These are phyloP conservation scores for Bactericera cockerelli DNA, from an alignment of 1,140 invertebrate genomes.

Conservation along the genomic window DNA sequence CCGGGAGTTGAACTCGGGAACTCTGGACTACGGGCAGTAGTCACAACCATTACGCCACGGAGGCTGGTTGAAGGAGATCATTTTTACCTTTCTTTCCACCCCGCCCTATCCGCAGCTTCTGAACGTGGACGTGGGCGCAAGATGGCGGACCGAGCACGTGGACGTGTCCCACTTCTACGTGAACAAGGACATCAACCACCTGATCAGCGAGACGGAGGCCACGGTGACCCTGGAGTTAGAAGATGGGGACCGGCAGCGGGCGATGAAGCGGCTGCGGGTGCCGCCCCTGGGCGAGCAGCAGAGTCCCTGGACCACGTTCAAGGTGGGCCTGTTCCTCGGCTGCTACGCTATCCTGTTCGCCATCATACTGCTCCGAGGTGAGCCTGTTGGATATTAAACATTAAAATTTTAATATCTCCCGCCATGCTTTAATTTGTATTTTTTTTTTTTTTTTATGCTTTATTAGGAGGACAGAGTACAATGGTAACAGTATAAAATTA, in stretches of 20 bases:
- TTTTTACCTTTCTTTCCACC: too few species aligned
- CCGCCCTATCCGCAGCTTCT: slow-evolving; percentile 37
- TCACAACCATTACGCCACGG: too few species aligned
- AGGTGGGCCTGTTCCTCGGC: slow-evolving; percentile 66
- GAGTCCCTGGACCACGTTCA: slow-evolving; percentile 68
- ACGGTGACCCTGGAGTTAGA: slow-evolving; percentile 69
- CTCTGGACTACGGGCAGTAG: too few species aligned
- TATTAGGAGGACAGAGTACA: too few species aligned
- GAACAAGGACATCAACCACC: slow-evolving; percentile 71
- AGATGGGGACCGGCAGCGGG: slow-evolving; percentile 61
- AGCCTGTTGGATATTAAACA: slow-evolving; percentile 28
- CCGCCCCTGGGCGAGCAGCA: slow-evolving; percentile 73
- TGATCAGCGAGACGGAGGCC: slow-evolving; percentile 71
- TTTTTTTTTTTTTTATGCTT: too few species aligned
- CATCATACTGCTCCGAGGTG: slow-evolving; percentile 54
- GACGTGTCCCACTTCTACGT: slow-evolving; percentile 69
- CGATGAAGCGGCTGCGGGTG: slow-evolving; percentile 75
- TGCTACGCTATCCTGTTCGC: slow-evolving; percentile 62
- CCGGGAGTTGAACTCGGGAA: too few species aligned
- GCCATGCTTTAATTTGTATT: too few species aligned
- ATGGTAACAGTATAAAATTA: too few species aligned
- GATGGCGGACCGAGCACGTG: slow-evolving; percentile 65
- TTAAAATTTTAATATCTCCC: slow-evolving; percentile 17
- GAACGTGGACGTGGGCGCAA: slow-evolving; percentile 38
- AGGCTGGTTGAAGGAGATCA: too few species aligned